A percentile compares a stretch with the other conserved stretches of the same genome.
These are phyloP conservation scores for Protula sp. DNA, from an alignment of 2,888 invertebrate species.

Conservation along the genomic window DNA sequence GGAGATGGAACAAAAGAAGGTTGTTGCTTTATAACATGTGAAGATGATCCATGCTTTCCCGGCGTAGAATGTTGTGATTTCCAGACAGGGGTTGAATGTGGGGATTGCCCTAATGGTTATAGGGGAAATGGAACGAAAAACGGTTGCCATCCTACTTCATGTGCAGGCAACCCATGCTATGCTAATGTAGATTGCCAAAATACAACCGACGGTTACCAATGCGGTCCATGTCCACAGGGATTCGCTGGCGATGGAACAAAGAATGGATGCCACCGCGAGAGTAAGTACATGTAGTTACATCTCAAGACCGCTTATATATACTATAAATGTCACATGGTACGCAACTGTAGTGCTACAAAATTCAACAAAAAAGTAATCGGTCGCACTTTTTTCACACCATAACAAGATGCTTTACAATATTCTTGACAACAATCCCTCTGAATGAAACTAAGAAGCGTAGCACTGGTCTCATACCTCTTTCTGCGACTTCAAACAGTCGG, in stretches of 20 bases:
- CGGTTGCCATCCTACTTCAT: conserved; percentile 54
- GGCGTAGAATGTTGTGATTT: conserved; percentile 51
- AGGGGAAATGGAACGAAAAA: conserved; percentile 13
- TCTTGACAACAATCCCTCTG: too few relatives aligned
- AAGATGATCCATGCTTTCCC: conserved; percentile 68
- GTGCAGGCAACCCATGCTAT: conserved; percentile 69
- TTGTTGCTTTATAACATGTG: conserved; percentile 58
- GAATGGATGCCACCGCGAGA: conserved; percentile 28
- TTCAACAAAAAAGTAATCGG: too few relatives aligned
- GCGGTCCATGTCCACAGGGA: conserved; percentile 57
- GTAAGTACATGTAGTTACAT: too few relatives aligned
- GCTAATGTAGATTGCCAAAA: conserved; percentile 55
- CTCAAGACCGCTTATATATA: too few relatives aligned
- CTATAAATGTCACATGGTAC: too few relatives aligned
- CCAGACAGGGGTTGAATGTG: conserved; percentile 57
- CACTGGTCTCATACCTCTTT: too few relatives aligned
- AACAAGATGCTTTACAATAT: too few relatives aligned
- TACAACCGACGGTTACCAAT: conserved; percentile 42
- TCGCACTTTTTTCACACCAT: too few relatives aligned
- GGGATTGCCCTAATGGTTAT: conserved; percentile 42
- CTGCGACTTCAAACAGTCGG: too few relatives aligned
- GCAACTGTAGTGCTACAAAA: too few relatives aligned
- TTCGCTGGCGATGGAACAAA: conserved; percentile 4
- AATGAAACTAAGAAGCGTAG: too few relatives aligned
- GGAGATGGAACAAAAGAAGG: conserved; percentile 14